Percentiles rank a stretch among this genome's conserved stretches.
phyloP scores from a whole-genome alignment of 2,888 invertebrate genomes.

The Papilio protenor region DNA sequence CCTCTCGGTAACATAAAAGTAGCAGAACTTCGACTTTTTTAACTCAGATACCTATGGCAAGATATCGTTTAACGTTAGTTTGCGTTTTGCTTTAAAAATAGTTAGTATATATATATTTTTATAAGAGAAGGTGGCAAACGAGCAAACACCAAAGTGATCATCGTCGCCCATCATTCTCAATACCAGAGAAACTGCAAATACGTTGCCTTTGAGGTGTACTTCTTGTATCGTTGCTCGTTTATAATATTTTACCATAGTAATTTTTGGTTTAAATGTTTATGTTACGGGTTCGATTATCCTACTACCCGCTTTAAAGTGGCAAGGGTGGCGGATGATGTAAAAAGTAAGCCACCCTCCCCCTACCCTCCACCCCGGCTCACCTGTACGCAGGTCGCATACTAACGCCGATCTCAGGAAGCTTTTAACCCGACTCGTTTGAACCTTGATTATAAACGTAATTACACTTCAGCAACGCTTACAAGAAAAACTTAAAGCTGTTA shows the following conservation, averaged over 20 bases:
- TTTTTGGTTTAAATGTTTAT: background rate
- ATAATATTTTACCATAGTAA: background rate
- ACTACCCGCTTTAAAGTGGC: slow-evolving; percentile 53
- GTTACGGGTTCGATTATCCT: slow-evolving; percentile 42
- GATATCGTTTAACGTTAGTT: too few relatives aligned
- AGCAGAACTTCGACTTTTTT: too few relatives aligned
- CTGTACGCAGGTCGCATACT: slow-evolving; percentile 44
- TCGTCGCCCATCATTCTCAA: too few relatives aligned
- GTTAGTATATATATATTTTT: too few relatives aligned
- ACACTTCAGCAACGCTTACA: background rate
- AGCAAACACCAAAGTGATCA: too few relatives aligned
- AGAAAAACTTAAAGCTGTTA: slow-evolving; percentile 26
- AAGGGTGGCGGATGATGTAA: slow-evolving; percentile 59
- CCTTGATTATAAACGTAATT: slow-evolving; percentile 38
- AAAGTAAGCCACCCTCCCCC: slow-evolving; percentile 52
- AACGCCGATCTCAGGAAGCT: slow-evolving; percentile 53
- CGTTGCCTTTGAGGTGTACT: too few relatives aligned
- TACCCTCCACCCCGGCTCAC: slow-evolving; percentile 44
- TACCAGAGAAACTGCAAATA: too few relatives aligned
- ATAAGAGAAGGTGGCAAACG: too few relatives aligned
- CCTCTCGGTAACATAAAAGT: too few relatives aligned
- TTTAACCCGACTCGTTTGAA: slow-evolving; percentile 27
- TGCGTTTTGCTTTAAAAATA: too few relatives aligned
- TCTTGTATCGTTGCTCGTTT: background rate
- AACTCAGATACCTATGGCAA: too few relatives aligned